A percentile compares a stretch with the other conserved stretches of the same genome.
phyloP scores from a whole-genome alignment of 2,888 invertebrate genomes.

The Thecocarcelia acutangulata region DNA sequence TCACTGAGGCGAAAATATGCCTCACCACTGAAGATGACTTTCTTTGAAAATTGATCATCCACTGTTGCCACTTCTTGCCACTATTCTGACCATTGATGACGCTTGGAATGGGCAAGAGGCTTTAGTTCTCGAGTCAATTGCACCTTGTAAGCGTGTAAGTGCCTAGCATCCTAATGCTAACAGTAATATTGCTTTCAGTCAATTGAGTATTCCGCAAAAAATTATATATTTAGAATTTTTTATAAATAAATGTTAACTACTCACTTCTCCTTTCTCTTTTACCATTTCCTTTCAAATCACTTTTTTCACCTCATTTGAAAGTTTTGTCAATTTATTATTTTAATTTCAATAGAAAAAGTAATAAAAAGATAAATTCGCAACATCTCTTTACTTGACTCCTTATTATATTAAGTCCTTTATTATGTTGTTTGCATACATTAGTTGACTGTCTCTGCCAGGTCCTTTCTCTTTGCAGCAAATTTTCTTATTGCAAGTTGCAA shows the following conservation, averaged over 20 bases:
- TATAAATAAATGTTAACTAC: neutral
- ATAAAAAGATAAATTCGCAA: neutral
- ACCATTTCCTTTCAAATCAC: neutral
- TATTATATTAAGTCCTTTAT: conserved; percentile 40
- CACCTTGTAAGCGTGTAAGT: no score
- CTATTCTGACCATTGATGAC: no score
- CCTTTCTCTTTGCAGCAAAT: conserved; percentile 6
- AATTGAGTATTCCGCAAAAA: no score
- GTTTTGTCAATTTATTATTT: conserved; percentile 4
- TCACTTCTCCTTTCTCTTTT: conserved; percentile 8
- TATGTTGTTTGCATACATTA: conserved; percentile 30
- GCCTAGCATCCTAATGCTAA: no score
- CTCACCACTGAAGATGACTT: no score
- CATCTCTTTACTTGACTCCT: conserved; percentile 23
- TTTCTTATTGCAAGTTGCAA: neutral
- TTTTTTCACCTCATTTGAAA: neutral
- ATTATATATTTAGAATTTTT: no score
- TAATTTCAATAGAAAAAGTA: conserved; percentile 15
- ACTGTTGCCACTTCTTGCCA: no score
- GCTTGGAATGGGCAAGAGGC: no score
- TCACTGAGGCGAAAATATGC: no score
- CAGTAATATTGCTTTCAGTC: no score
- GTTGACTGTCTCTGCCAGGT: conserved; percentile 8
- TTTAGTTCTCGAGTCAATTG: no score
- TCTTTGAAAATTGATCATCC: no score